Conservation (phyloP, 2,797 vertebrate genomes). For the Bradypodion ventrale region DNA sequence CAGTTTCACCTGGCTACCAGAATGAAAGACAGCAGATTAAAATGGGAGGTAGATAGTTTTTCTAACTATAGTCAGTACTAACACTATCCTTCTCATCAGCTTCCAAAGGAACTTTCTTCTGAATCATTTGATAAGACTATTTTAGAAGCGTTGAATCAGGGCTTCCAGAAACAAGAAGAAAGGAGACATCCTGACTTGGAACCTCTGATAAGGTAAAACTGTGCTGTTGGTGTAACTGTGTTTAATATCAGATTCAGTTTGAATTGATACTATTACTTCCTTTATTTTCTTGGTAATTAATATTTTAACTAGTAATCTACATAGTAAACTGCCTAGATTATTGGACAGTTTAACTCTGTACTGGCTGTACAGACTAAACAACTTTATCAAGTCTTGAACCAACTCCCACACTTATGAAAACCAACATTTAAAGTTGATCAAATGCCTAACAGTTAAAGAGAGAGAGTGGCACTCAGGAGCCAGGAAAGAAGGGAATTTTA, state of each 20-base stretch:
- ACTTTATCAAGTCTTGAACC: background rate
- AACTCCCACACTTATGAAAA: background rate
- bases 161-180: conserved; percentile 83
- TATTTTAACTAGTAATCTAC: background rate
- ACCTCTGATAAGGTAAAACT: conserved; percentile 83
- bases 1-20: no score
- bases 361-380: background rate
- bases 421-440: background rate
- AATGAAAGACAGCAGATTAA: no score
- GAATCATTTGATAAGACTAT: conserved; percentile 91
- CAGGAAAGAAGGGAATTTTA: background rate
- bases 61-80: no score
- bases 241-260: background rate
- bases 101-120: conserved; percentile 89
- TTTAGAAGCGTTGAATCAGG: conserved; percentile 87
- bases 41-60: no score
- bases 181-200: conserved; percentile 82
- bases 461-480: background rate
- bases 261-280: background rate
- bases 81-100: conserved; percentile 74
- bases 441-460: no score
- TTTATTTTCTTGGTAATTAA: background rate
- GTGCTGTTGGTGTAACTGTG: background rate
- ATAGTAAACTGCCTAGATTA: background rate
- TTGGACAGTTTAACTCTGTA: background rate